These are phyloP conservation scores for Coracopsis vasa DNA, from an alignment of 2,113 vertebrate species.

Conservation along the genomic window DNA sequence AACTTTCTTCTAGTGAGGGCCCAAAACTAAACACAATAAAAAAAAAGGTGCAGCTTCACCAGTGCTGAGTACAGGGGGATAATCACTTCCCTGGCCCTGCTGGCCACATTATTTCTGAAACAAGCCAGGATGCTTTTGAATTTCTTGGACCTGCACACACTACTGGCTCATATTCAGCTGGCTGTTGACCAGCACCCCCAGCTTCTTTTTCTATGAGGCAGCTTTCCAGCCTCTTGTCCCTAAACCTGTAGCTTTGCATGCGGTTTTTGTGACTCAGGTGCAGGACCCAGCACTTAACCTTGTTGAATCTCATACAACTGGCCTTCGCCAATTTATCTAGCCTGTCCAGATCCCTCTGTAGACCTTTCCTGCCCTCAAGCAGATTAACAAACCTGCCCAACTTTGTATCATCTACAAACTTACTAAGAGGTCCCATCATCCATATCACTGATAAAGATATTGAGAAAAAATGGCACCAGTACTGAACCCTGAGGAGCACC, in stretches of 20 bases:
- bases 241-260: not conserved
- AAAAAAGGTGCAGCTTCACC: fast-evolving
- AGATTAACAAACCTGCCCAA: fast-evolving
- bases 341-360: not conserved
- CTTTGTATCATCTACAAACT: not conserved
- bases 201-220: not conserved
- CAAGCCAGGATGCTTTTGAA: not conserved
- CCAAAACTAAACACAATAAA: not conserved
- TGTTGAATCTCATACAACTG: not conserved
- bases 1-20: not conserved
- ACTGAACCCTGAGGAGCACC: not conserved
- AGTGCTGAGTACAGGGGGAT: no score
- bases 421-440: not conserved
- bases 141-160: not conserved
- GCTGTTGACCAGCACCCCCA: not conserved
- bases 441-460: not conserved
- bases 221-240: not conserved
- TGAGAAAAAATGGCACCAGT: not conserved
- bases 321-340: fast-evolving
- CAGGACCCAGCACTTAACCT: not conserved
- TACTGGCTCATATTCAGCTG: not conserved
- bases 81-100: not conserved
- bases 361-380: not conserved
- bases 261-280: not conserved
- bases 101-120: not conserved